Percentiles rank a stretch among this genome's conserved stretches.
phyloP scores from a whole-genome alignment of 1,140 invertebrate genomes.

The Drosophila arawakana region DNA sequence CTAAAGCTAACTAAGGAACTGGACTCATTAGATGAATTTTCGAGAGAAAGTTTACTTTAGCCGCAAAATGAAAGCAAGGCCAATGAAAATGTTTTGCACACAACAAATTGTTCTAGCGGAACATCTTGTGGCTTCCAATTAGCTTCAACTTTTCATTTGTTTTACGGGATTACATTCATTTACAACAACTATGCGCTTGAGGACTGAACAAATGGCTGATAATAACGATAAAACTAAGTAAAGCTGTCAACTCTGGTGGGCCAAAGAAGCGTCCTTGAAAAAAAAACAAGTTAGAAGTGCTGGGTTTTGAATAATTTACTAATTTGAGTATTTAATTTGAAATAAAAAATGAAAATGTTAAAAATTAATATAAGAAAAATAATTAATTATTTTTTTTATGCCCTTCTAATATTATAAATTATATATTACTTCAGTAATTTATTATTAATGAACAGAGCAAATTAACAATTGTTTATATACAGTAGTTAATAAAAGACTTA shows the following conservation, averaged over 20 bases:
- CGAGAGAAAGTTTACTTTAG: constrained; percentile 41
- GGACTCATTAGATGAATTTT: constrained; percentile 56
- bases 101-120: constrained; percentile 24
- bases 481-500: no score
- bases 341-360: no score
- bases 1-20: not conserved
- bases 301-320: no score
- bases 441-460: no score
- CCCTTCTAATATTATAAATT: no score
- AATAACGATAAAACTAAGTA: constrained; percentile 8
- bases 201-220: constrained; percentile 8
- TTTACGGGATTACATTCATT: constrained; percentile 12
- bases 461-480: no score
- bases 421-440: no score
- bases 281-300: no score
- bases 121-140: constrained; percentile 46
- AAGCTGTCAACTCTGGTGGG: not conserved
- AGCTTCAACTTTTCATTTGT: constrained; percentile 29
- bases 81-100: constrained; percentile 33
- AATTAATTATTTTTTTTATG: no score
- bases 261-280: no score
- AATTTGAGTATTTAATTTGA: no score
- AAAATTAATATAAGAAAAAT: no score
- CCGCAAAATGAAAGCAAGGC: constrained; percentile 12
- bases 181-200: not conserved